Conservation (phyloP, 2,888 invertebrate genomes). For the Leptopilina syphax region DNA sequence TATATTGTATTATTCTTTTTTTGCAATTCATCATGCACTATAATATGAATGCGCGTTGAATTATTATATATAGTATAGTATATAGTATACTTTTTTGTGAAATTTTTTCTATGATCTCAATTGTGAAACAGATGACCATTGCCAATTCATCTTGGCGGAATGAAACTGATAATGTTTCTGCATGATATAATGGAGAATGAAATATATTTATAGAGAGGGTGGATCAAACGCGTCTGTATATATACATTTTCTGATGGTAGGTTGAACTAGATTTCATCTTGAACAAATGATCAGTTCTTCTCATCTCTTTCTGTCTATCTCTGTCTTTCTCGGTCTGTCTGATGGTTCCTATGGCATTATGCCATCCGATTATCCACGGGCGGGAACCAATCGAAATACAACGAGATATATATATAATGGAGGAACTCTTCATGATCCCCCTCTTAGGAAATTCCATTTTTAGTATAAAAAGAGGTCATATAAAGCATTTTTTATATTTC, state of each 20-base stretch:
- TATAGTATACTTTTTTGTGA: not conserved
- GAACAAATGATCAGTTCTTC: slow-evolving; percentile 27
- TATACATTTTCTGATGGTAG: slow-evolving; percentile 21
- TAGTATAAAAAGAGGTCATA: no score
- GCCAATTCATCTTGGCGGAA: not conserved
- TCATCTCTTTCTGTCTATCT: not conserved
- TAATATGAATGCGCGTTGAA: slow-evolving; percentile 6
- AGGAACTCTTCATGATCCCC: slow-evolving; percentile 18
- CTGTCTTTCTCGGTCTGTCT: not conserved
- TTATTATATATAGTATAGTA: not conserved
- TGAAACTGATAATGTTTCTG: slow-evolving; percentile 29
- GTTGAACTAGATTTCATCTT: slow-evolving; percentile 37
- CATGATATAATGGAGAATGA: slow-evolving; percentile 27
- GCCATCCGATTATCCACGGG: slow-evolving; percentile 34
- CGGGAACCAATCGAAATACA: slow-evolving; percentile 16
- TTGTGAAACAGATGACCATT: slow-evolving; percentile 15
- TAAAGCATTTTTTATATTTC: no score
- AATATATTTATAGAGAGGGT: not conserved
- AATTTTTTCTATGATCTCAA: not conserved
- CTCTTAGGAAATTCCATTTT: not conserved
- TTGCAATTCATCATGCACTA: not conserved
- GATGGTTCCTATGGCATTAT: slow-evolving; percentile 24
- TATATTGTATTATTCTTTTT: not conserved
- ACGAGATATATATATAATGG: slow-evolving; percentile 1
- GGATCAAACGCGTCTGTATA: slow-evolving; percentile 17